A percentile compares a stretch with the other conserved stretches of the same genome.
Conservation (phyloP, 2,113 vertebrate genomes). For the Zosterops japonicus region DNA sequence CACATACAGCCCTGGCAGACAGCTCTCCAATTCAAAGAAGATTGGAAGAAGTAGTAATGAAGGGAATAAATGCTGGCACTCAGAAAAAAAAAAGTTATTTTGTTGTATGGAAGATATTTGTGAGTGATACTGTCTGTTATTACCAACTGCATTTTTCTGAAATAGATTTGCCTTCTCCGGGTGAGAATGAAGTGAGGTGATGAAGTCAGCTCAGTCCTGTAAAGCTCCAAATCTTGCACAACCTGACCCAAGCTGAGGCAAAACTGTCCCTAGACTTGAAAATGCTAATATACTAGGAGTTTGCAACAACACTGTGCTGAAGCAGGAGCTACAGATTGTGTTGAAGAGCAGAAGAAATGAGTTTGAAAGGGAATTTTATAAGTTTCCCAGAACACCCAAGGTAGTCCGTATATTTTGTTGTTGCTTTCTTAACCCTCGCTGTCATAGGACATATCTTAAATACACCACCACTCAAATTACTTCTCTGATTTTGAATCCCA, state of each 20-base stretch:
- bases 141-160: not conserved
- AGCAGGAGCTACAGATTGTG: not conserved
- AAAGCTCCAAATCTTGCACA: not conserved
- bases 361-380: not conserved
- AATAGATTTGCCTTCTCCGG: slow-evolving; percentile 36
- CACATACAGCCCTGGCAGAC: not conserved
- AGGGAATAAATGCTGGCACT: not conserved
- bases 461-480: not conserved
- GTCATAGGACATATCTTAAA: not conserved
- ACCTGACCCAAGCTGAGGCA: not conserved
- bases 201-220: not conserved
- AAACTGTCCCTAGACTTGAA: not conserved
- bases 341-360: not conserved
- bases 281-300: not conserved
- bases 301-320: not conserved
- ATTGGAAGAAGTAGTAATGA: not conserved
- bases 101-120: not conserved
- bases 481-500: slow-evolving; percentile 37
- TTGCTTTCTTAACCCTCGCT: not conserved
- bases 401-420: not conserved
- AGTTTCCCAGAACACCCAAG: not conserved
- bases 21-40: slow-evolving; percentile 5
- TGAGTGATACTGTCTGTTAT: not conserved
- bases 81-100: not conserved
- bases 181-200: not conserved